These are phyloP conservation scores for Aphodius sticticus DNA, from an alignment of 2,888 invertebrate species.

Conservation along the genomic window DNA sequence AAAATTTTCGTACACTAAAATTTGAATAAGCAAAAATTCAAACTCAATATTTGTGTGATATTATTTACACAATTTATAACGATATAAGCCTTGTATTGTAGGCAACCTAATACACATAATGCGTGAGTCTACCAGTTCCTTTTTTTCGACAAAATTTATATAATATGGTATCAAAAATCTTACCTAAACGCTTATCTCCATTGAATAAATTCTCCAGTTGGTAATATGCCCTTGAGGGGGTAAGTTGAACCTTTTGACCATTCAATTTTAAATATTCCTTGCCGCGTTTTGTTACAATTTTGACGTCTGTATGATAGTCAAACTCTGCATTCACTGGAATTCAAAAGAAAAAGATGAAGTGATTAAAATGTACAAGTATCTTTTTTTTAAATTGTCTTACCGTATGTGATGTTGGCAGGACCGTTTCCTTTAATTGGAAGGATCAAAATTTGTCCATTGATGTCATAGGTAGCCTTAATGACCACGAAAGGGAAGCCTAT, in stretches of 20 bases:
- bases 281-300: conserved; percentile 44
- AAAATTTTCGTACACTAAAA: too few species aligned
- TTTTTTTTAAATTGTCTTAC: conserved; percentile 42
- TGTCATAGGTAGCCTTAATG: conserved; percentile 49
- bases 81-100: too few species aligned
- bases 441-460: conserved; percentile 51
- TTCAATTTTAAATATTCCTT: conserved; percentile 45
- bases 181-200: conserved; percentile 44
- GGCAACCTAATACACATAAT: too few species aligned
- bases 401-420: conserved; percentile 49
- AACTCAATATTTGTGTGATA: too few species aligned
- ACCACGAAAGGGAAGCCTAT: conserved; percentile 41
- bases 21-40: too few species aligned
- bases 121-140: too few species aligned
- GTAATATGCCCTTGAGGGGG: conserved; percentile 43
- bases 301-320: conserved; percentile 48
- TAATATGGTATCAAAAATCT: conserved; percentile 17
- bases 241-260: conserved; percentile 40
- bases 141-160: not conserved
- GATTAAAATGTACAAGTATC: not conserved
- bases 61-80: too few species aligned
- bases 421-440: conserved; percentile 52
- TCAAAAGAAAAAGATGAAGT: not conserved
- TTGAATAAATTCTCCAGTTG: conserved; percentile 46
- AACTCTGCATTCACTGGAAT: conserved; percentile 47